These are phyloP conservation scores for Acanthiza pusilla DNA, from an alignment of 2,797 vertebrate genomes.

Conservation along the genomic window DNA sequence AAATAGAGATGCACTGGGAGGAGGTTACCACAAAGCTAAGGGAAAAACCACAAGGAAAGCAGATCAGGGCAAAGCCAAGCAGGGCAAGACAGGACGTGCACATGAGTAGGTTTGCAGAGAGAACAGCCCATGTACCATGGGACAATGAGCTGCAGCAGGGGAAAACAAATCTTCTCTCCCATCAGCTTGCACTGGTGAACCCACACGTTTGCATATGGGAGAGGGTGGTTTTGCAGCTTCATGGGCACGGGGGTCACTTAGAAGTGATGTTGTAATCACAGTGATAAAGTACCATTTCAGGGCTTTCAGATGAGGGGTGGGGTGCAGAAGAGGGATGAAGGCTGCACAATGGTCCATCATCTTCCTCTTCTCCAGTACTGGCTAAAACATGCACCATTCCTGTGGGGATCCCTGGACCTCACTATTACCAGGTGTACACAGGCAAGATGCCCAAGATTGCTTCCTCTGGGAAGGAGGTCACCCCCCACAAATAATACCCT, in stretches of 20 bases:
- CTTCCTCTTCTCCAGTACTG: background rate
- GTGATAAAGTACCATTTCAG: background rate
- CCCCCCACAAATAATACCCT: background rate
- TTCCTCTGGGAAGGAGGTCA: background rate
- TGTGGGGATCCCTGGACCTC: background rate
- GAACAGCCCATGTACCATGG: background rate
- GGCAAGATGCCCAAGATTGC: background rate
- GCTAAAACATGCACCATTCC: background rate
- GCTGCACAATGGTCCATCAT: background rate
- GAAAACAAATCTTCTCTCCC: background rate
- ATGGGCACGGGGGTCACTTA: background rate
- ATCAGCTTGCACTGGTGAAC: fast-evolving
- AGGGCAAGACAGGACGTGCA: background rate
- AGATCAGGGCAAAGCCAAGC: background rate
- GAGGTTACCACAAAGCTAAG: background rate
- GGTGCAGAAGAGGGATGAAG: background rate
- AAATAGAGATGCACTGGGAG: background rate
- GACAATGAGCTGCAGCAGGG: background rate
- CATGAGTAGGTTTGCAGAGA: background rate
- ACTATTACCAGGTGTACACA: background rate
- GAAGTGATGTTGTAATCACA: background rate
- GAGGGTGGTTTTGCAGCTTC: background rate
- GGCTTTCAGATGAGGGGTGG: background rate
- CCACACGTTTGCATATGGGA: background rate
- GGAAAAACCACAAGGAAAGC: slow-evolving; percentile 8